A percentile compares a stretch with the other conserved stretches of the same genome.
These are phyloP conservation scores for Percina caprodes DNA, from an alignment of 2,113 vertebrate species.

Conservation along the genomic window DNA sequence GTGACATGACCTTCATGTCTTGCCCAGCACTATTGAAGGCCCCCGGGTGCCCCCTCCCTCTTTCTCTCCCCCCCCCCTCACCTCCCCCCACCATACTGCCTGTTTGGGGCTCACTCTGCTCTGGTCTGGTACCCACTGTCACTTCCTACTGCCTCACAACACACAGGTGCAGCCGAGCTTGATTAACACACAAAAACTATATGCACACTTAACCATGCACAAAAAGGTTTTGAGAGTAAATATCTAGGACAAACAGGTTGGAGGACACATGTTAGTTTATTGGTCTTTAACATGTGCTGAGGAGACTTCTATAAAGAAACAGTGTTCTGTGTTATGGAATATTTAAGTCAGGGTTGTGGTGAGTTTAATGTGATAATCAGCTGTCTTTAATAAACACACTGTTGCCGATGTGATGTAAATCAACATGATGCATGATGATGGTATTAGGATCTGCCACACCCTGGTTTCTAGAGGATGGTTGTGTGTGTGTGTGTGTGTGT, in stretches of 20 bases:
- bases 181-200: conserved; percentile 20
- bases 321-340: not conserved
- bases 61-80: conserved; percentile 20
- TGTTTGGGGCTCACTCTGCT: conserved; percentile 47
- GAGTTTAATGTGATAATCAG: not conserved
- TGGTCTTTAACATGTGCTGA: not conserved
- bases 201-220: not conserved
- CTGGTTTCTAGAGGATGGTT: conserved; percentile 9
- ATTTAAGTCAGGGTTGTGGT: not conserved
- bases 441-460: conserved; percentile 19
- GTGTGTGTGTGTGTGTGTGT: not conserved
- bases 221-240: conserved; percentile 4
- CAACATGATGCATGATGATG: conserved; percentile 15
- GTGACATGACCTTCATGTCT: conserved; percentile 79
- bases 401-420: conserved; percentile 35
- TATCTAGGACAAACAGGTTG: conserved; percentile 6
- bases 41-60: conserved; percentile 39
- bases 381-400: not conserved
- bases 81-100: conserved; percentile 42
- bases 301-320: not conserved
- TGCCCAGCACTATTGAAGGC: conserved; percentile 57
- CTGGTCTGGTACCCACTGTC: conserved; percentile 63
- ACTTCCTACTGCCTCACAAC: conserved; percentile 43
- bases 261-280: conserved; percentile 11
- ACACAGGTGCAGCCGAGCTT: conserved; percentile 57